Evolutionary conservation across 2,888 invertebrate species (phyloP).

Genomic region (Hirtodrosophila confusa): DNA sequence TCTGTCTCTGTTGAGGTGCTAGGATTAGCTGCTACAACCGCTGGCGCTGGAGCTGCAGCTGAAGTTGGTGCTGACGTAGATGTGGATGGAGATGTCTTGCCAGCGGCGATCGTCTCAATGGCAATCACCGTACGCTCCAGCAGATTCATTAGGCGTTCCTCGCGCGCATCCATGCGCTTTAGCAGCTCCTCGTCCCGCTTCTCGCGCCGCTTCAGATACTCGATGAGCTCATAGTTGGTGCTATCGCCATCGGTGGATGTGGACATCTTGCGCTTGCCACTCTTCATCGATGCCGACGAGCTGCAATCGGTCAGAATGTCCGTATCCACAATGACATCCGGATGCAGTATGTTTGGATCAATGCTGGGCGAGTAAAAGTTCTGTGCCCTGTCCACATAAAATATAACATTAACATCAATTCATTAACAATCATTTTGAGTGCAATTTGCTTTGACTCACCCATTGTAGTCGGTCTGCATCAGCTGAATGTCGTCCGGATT

Average conservation of each 20-base stretch:
- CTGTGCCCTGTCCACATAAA: constrained; percentile 69
- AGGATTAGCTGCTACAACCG: constrained; percentile 1
- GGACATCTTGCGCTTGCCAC: constrained; percentile 81
- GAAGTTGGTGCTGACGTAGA: background rate
- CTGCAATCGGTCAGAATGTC: constrained; percentile 83
- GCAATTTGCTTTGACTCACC: constrained; percentile 63
- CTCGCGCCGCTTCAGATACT: constrained; percentile 83
- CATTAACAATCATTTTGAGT: no score
- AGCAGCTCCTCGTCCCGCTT: constrained; percentile 83
- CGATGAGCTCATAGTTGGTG: constrained; percentile 84
- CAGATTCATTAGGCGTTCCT: constrained; percentile 82
- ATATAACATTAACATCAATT: no score
- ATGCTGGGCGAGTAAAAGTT: constrained; percentile 82
- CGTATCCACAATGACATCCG: constrained; percentile 84
- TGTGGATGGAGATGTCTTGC: constrained; percentile 6
- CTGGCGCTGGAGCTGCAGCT: background rate
- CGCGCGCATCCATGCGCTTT: constrained; percentile 83
- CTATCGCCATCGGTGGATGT: constrained; percentile 84
- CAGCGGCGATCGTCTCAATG: constrained; percentile 81
- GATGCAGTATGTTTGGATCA: constrained; percentile 82
- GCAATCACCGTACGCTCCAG: constrained; percentile 83
- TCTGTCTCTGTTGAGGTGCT: constrained; percentile 1
- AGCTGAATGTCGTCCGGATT: constrained; percentile 84
- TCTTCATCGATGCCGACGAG: constrained; percentile 71
- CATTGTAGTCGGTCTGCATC: constrained; percentile 83